Base-by-base conservation (phyloP, 2,888 invertebrate genomes). In the Opisthograptis luteolata region DNA sequence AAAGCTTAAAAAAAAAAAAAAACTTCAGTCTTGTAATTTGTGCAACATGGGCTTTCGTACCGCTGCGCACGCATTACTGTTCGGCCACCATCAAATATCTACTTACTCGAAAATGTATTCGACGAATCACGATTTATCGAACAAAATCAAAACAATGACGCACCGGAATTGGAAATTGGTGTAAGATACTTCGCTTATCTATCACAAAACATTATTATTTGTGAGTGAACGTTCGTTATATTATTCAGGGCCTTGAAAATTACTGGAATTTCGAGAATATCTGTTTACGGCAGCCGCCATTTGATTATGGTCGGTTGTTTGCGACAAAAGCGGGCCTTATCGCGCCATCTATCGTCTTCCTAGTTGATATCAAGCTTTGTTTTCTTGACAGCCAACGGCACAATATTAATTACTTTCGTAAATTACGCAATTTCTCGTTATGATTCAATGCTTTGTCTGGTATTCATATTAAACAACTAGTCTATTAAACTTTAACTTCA, bases 241-340 rank as follows among this genome's bases (percentile, higher is more conserved):
- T 62, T 63, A 55, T 42, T 50, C 52, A 47, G 53, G 39, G 56
- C 63, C 55, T 53, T 39, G 25, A 42, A 39, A 41, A 54, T 55
- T 55, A 48, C 50, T 53, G 53, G 40, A 55, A 53, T 58, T 43
- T 39, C 41, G 27, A 12, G 20, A 40, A 10, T 46, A 45, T 45
- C 50, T 50, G 60, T 63, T 56, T 52, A 50, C 52, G 64, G 58
- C 52, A n/a, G n/a, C n/a, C n/a, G n/a, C n/a, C n/a, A 62, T 59
- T 68, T 64, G 64, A 62, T 24, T 15, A 12, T 63, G 66, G 62
- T 58, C 50, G 59, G 58, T 41, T 55, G 61, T 59, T 55, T 43
- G 30, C 28, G 55, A 65, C 70, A 69, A 68, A 66, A 66, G 65
- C 40, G 24, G 24, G 46, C 48, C 40, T 55, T 50, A 47, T 32